phyloP scores from a whole-genome alignment of 1,140 invertebrate genomes.

The Calycopis cecrops region DNA sequence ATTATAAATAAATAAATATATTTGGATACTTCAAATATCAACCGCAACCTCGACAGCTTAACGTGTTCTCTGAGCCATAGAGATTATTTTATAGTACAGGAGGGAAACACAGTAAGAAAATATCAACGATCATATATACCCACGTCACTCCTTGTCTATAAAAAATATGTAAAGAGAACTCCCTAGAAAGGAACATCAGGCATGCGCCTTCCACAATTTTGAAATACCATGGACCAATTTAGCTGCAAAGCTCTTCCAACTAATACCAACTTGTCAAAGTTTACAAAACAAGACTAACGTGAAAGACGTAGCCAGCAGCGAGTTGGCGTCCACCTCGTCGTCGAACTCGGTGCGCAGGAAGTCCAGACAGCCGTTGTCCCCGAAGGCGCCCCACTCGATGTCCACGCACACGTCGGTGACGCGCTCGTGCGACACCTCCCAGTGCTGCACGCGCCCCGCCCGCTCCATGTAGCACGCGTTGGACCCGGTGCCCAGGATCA shows the following conservation, averaged over 20 bases:
- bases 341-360: constrained; percentile 92
- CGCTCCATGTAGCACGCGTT: constrained; percentile 98
- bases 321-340: constrained; percentile 85
- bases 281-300: constrained; percentile 67
- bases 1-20: too few species aligned
- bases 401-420: constrained; percentile 87
- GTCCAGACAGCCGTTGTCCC: constrained; percentile 89
- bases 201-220: too few species aligned
- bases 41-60: too few species aligned
- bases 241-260: not conserved
- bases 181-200: too few species aligned
- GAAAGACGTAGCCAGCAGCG: constrained; percentile 85
- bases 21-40: too few species aligned
- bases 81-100: too few species aligned
- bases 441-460: constrained; percentile 55
- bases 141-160: too few species aligned
- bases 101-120: too few species aligned
- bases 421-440: constrained; percentile 46
- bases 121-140: too few species aligned
- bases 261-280: too few species aligned
- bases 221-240: not conserved
- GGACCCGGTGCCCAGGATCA: constrained; percentile 89
- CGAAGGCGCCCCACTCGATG: constrained; percentile 98
- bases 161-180: too few species aligned
- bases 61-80: too few species aligned